Evolutionary conservation across 2,888 invertebrate species (phyloP).

Genomic region (Operophtera brumata): DNA sequence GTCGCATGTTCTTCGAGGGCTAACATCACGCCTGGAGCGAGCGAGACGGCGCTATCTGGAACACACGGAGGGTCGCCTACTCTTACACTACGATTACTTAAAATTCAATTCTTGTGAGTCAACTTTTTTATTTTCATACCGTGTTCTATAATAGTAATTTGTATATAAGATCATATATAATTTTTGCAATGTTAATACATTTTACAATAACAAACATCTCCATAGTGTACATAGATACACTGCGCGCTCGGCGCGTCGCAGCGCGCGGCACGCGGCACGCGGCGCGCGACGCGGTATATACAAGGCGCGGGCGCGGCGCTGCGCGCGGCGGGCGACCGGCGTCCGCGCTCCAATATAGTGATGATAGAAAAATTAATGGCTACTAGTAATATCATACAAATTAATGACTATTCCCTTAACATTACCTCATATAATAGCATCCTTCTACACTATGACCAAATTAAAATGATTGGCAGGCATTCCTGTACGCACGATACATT

Average conservation of each 20-base stretch:
- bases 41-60: slow-evolving; percentile 39
- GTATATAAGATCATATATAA: slow-evolving; percentile 80
- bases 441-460: slow-evolving; percentile 77
- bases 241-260: slow-evolving; percentile 1
- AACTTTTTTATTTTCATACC: slow-evolving; percentile 80
- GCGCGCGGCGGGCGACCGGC: slow-evolving; percentile 48
- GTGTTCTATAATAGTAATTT: slow-evolving; percentile 81
- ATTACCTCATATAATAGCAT: slow-evolving; percentile 79
- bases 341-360: slow-evolving; percentile 57
- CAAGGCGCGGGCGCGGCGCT: slow-evolving; percentile 54
- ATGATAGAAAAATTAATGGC: slow-evolving; percentile 78
- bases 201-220: slow-evolving; percentile 79
- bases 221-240: slow-evolving; percentile 76
- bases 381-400: slow-evolving; percentile 81
- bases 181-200: slow-evolving; percentile 81
- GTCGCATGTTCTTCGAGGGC: slow-evolving; percentile 27
- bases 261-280: slow-evolving; percentile 1
- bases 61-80: slow-evolving; percentile 56
- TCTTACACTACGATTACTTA: slow-evolving; percentile 66
- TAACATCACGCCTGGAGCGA: slow-evolving; percentile 23
- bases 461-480: slow-evolving; percentile 60
- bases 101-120: slow-evolving; percentile 77
- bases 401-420: slow-evolving; percentile 81
- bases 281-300: slow-evolving; percentile 52
- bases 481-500: slow-evolving; percentile 64